Base-by-base conservation (phyloP, 1,140 invertebrate species). In the Drosophila equinoxialis region DNA sequence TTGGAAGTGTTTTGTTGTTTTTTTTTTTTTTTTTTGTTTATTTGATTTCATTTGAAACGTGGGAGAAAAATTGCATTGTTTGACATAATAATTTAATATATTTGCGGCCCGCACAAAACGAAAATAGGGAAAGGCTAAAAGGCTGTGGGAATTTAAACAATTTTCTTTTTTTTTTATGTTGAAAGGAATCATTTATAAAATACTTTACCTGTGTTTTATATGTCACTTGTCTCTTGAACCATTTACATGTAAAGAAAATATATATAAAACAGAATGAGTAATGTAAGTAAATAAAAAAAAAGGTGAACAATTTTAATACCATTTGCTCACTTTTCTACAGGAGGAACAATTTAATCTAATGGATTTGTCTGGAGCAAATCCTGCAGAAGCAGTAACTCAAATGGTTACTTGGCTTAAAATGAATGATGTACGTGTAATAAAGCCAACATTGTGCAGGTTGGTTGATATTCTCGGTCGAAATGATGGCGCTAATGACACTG, bases 1-100 rank as follows among this genome's bases (percentile, higher is more conserved):
- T 17, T 63, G 11, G 17, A 62, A 51, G 42, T 51, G 71, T 65
- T 66, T 39, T 55, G 42, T 51, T 51, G 45, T 17, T 17, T 17
- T 17, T 0, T 1, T 3, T 23, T 1, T 3, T 23, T 17, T 17
- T 48, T 17, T 48, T 51, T 69, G 58, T 23, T 26, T 61, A 23
- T 35, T 6, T 48, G 11, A 33, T 20, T 17, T 33, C 57, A 14
- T 35, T 59, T 59, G 65, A 30, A 45, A 55, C 33, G 42, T 74
- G 72, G 14, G 57, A 59, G 33, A 59, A 59, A 39, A 59, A 59
- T 14, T 5, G 14, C 11, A 39, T 59, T 33, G 57, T 59, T 59
- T 35, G 57, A 37, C 57, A 59, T 20, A 17, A 37, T 39, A 59
- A 37, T 39, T 39, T 35, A 58, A 58, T 58, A 39, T 39, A 10